Percentiles rank a stretch among this genome's conserved stretches.
These are phyloP conservation scores for Paraescarpia echinospica DNA, from an alignment of 1,140 invertebrate genomes.

Conservation along the genomic window DNA sequence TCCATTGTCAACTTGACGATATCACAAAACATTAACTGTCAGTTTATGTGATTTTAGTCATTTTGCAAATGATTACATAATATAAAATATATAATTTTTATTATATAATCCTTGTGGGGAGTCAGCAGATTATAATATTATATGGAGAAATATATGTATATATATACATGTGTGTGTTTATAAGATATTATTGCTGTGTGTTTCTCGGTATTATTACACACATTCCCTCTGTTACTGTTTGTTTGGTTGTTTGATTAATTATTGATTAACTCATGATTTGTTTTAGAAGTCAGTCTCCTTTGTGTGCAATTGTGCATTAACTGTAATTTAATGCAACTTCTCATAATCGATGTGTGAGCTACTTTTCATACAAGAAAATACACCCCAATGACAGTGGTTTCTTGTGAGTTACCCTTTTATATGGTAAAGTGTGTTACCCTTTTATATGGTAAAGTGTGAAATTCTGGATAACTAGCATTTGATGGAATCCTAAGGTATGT, in stretches of 20 bases:
- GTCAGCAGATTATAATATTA: too few species aligned
- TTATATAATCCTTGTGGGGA: too few species aligned
- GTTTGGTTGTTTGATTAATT: not conserved
- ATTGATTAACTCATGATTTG: not conserved
- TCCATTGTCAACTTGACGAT: too few species aligned
- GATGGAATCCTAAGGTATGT: not conserved
- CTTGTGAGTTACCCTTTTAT: not conserved
- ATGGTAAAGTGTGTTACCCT: not conserved
- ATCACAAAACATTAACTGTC: too few species aligned
- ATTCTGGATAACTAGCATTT: not conserved
- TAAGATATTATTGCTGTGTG: not conserved
- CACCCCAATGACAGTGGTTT: not conserved
- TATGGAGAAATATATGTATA: not conserved
- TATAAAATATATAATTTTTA: too few species aligned
- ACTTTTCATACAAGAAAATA: too few species aligned
- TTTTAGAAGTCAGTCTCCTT: not conserved
- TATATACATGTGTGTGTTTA: not conserved
- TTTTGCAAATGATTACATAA: too few species aligned
- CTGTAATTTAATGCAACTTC: too few species aligned
- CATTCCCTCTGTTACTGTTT: not conserved
- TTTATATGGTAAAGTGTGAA: not conserved
- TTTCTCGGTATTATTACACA: not conserved
- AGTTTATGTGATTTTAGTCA: too few species aligned
- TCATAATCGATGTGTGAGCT: too few species aligned
- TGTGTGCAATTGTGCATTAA: too few species aligned